Evolutionary conservation across 2,113 vertebrate species (phyloP).

Genomic region (Nansenia antarctica): DNA sequence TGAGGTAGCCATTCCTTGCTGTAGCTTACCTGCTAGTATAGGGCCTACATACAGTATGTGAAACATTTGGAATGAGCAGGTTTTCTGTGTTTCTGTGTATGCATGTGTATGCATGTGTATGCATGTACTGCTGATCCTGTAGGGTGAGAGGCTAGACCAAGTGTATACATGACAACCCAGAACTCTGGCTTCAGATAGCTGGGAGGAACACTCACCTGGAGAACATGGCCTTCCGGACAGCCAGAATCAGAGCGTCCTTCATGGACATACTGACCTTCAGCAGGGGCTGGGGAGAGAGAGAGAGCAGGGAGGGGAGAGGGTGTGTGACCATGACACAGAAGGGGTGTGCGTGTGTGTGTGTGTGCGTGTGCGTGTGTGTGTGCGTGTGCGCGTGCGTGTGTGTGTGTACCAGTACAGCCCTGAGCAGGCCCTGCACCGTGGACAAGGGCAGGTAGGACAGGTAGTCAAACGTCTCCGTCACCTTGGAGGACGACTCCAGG

Average conservation of each 20-base stretch:
- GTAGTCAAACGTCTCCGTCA: constrained; percentile 92
- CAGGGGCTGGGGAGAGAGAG: constrained; percentile 79
- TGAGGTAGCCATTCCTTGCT: too few relatives aligned
- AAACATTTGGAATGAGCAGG: too few relatives aligned
- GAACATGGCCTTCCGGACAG: constrained; percentile 96
- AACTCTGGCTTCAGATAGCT: too few relatives aligned
- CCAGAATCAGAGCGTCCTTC: constrained; percentile 93
- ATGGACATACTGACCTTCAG: constrained; percentile 94
- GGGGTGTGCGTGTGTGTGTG: background rate
- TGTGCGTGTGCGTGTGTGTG: background rate
- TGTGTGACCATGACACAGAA: too few relatives aligned
- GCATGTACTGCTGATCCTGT: too few relatives aligned
- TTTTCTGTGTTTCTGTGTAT: too few relatives aligned
- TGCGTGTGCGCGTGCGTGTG: background rate
- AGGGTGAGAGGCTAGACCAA: too few relatives aligned
- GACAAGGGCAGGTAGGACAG: constrained; percentile 87
- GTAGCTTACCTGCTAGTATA: too few relatives aligned
- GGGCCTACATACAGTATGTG: too few relatives aligned
- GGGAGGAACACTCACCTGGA: constrained; percentile 84
- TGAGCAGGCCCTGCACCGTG: constrained; percentile 90
- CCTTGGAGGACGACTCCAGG: constrained; percentile 92
- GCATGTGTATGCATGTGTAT: too few relatives aligned
- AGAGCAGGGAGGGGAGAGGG: too few relatives aligned
- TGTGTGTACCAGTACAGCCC: constrained; percentile 97
- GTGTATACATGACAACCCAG: too few relatives aligned